phyloP scores from a whole-genome alignment of 2,113 vertebrate genomes.

The Tychaedon coryphoeus region DNA sequence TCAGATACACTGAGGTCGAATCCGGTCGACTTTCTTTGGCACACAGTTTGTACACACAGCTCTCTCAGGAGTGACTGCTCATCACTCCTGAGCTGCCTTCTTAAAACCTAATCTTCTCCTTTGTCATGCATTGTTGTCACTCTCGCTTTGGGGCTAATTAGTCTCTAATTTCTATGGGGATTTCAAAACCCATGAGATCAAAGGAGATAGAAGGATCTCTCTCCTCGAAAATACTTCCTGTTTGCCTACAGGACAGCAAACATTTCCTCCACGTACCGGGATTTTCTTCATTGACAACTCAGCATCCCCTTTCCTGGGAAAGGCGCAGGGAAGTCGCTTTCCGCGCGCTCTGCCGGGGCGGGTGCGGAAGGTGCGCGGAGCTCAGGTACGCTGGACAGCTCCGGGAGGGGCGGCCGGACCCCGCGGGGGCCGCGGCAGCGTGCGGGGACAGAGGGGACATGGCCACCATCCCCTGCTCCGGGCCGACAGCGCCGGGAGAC shows the following conservation, averaged over 20 bases:
- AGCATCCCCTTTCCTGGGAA: neutral
- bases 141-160: neutral
- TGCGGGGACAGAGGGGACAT: neutral
- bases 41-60: neutral
- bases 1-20: neutral
- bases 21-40: neutral
- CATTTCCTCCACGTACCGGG: neutral
- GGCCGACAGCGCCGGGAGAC: accelerated
- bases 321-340: accelerated
- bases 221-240: neutral
- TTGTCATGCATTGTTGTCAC: neutral
- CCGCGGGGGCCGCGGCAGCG: neutral
- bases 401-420: neutral
- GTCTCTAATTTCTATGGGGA: neutral
- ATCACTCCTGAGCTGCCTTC: neutral
- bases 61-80: neutral
- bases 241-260: neutral
- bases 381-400: constrained; percentile 72
- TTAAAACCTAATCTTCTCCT: neutral
- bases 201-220: neutral
- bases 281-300: neutral
- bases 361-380: neutral
- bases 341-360: accelerated
- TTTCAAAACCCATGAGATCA: neutral
- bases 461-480: accelerated